phyloP scores from a whole-genome alignment of 2,113 vertebrate species.

The Gymnocephalus cernua region DNA sequence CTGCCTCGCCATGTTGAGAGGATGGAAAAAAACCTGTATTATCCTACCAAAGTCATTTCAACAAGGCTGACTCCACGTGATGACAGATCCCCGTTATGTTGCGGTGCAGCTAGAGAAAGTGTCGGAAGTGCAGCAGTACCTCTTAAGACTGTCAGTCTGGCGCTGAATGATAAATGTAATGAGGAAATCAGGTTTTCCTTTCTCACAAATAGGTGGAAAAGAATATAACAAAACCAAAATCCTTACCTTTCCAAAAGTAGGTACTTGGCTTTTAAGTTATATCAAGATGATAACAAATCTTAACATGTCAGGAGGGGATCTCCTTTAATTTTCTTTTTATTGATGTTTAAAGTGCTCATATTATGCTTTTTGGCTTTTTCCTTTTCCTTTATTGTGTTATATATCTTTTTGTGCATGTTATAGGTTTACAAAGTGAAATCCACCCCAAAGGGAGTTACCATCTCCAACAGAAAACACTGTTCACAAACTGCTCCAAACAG shows the following conservation, averaged over 20 bases:
- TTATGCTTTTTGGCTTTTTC: no score
- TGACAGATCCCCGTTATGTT: constrained; percentile 46
- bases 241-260: not conserved
- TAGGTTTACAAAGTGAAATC: no score
- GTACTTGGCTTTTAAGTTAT: not conserved
- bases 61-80: not conserved
- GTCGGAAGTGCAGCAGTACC: not conserved
- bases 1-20: not conserved
- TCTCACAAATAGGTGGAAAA: not conserved
- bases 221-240: not conserved
- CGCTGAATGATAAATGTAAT: not conserved
- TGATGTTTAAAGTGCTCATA: no score
- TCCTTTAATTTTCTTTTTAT: not conserved
- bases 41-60: constrained; percentile 12
- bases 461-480: no score
- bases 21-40: constrained; percentile 25
- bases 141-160: not conserved
- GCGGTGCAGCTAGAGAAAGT: constrained; percentile 5
- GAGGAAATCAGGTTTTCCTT: constrained; percentile 6
- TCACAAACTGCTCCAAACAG: no score
- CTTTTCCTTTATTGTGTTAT: no score
- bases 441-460: no score
- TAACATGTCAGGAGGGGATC: not conserved
- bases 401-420: no score
- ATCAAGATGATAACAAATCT: not conserved